Evolutionary conservation across 2,888 invertebrate genomes (phyloP), one percentile per base, ranked within the genome.

Genomic region (Pogonocherus hispidulus): DNA sequence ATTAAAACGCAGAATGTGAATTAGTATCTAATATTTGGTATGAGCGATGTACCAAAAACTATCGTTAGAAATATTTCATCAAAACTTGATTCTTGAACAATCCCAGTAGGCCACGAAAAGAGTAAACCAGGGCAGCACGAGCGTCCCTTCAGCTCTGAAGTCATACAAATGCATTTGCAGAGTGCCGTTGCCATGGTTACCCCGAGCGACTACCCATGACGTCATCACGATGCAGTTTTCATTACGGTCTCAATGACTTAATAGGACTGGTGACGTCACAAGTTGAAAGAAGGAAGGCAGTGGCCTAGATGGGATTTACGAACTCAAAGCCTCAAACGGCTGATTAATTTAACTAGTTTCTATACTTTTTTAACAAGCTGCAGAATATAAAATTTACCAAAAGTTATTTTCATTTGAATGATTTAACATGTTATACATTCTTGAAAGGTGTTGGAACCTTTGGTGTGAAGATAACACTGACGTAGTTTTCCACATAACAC

Each of bases 221-320:
- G 64, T 64, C 64, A 64, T 55, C 54, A 14, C 46, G 64, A 32
- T 64, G 64, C 64, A 64, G 64, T 64, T 56, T 64, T 52, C 52
- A 51, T 63, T 52, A 44, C 55, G 27, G 23, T 11, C 32, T 19
- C 54, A 14, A 49, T 63, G 63, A 63, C 54, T 63, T 54, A 54
- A 63, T 63, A 54, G 54, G 14, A 44, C 37, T 27, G 22, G 18
- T 59, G 59, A 59, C 59, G 59, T 59, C 47, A 59, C 37, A 41
- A 16, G 14, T 14, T 5, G 41, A 4, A 14, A 41, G 16, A 3
- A 9, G 41, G 41, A 14, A 41, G 41, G 41, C 41, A 14, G 14
- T 41, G 41, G n/a, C 41, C 41, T n/a, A 41, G 14, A 41, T 41
- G 41, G 9, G 32, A 11, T 32, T 8, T 32, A 32, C 11, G 9